Evolutionary conservation across 2,113 vertebrate genomes (phyloP).

Genomic region (Tenrec ecaudatus): DNA sequence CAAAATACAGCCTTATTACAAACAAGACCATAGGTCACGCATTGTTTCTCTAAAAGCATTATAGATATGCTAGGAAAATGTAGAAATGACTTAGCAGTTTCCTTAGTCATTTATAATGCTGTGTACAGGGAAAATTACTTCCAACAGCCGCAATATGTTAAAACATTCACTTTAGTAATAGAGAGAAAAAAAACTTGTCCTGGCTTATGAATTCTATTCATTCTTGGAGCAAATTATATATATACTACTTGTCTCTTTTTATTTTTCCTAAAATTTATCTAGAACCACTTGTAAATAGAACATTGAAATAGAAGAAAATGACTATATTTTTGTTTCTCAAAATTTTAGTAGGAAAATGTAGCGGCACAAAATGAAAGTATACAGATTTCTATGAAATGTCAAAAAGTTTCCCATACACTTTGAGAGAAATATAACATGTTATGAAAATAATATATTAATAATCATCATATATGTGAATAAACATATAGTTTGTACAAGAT

Average conservation of each 20-base stretch:
- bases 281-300: background rate
- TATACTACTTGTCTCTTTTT: background rate
- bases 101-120: background rate
- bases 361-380: background rate
- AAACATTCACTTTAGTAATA: conserved; percentile 5
- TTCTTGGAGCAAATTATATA: background rate
- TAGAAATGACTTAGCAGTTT: conserved; percentile 29
- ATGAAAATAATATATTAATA: conserved; percentile 15
- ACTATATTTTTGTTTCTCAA: background rate
- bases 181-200: background rate
- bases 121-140: background rate
- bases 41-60: background rate
- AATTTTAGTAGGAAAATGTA: background rate
- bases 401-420: background rate
- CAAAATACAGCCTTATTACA: background rate
- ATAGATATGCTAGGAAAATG: background rate
- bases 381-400: background rate
- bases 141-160: background rate
- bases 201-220: background rate
- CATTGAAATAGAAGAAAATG: conserved; percentile 10
- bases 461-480: background rate
- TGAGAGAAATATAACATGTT: conserved; percentile 50
- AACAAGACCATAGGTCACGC: background rate
- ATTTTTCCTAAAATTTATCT: conserved; percentile 8
- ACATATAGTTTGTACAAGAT: conserved; percentile 36